Evolutionary conservation across 2,888 invertebrate genomes (phyloP), one percentile per base, ranked within the genome.

Genomic region (Ophioninae sp.): DNA sequence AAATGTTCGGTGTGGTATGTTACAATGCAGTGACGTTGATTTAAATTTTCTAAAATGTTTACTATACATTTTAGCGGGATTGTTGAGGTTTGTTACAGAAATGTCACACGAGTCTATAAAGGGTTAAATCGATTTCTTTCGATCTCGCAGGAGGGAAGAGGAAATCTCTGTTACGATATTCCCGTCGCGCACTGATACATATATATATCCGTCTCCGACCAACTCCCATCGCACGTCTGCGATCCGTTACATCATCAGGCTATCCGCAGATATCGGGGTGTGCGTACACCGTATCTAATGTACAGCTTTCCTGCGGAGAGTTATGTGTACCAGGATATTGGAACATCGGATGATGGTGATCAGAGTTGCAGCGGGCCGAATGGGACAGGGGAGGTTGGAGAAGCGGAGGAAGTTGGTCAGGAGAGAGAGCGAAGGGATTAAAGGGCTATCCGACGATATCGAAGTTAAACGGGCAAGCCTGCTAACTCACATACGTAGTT

Each of bases 331-430:
- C 17, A 10, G 50, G 50, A 50, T 50, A 50, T 50, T 50, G 50
- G 50, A 50, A 50, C 50, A 50, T 50, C 50, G 50, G 59, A 59
- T 20, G 21, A 20, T 59, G 20, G 7, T 7, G 20, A 21, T 2
- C 7, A 59, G 59, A 50, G 50, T 50, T 50, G 17, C 17, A 50
- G 1, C 5, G 30, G 30, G 1, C 30, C 30, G 30, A 30, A 30
- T 30, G 30, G 30, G 1, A 1, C 3, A 13, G 13, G 50, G 3
- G 50, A 13, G 17, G 41, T 0, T 1, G 41, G 41, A 6, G 41
- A 21, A 41, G 44, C n/a, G 44, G 37, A 6, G 30, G 78, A 78
- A 78, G 73, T 82, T 82, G 77, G 82, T 61, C 59, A 64, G 41
- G 41, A 39, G 30, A 57, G 56, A n/a, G 70, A n/a, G 13, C 50